A percentile compares a stretch with the other conserved stretches of the same genome.
Conservation (phyloP, 2,113 vertebrate species). For the Suncus etruscus region DNA sequence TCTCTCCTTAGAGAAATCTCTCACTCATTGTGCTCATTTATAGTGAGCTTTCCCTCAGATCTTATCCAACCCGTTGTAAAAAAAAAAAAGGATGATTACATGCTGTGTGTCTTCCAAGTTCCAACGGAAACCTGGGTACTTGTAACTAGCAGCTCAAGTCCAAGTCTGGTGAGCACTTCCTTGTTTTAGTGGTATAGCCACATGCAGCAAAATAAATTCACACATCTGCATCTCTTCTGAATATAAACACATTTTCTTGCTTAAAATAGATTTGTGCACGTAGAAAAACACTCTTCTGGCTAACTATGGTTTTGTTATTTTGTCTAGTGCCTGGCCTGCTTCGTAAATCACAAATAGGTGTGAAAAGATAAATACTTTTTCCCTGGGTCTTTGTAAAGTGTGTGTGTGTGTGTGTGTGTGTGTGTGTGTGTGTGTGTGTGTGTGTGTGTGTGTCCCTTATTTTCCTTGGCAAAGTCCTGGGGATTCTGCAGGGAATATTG, state of each 20-base stretch:
- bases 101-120: not conserved
- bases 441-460: not conserved
- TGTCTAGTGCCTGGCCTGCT: conserved; percentile 34
- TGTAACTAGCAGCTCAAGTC: not conserved
- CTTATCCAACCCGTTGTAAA: not conserved
- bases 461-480: conserved; percentile 33
- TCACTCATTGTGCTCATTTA: not conserved
- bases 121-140: not conserved
- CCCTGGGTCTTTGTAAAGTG: conserved; percentile 15
- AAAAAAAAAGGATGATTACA: not conserved
- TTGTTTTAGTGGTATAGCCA: not conserved
- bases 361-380: conserved; percentile 25
- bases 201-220: not conserved
- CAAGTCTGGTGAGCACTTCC: not conserved
- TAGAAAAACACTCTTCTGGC: conserved; percentile 22
- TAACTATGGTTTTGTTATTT: conserved; percentile 50
- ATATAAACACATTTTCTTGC: conserved; percentile 15
- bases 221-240: conserved; percentile 39
- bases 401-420: not conserved
- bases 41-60: not conserved
- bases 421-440: not conserved
- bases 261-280: conserved; percentile 12
- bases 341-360: conserved; percentile 34
- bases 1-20: not conserved
- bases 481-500: not conserved